Percentiles rank a stretch among this genome's conserved stretches.
phyloP scores from a whole-genome alignment of 2,113 vertebrate genomes.

The Entomyzon cyanotis region DNA sequence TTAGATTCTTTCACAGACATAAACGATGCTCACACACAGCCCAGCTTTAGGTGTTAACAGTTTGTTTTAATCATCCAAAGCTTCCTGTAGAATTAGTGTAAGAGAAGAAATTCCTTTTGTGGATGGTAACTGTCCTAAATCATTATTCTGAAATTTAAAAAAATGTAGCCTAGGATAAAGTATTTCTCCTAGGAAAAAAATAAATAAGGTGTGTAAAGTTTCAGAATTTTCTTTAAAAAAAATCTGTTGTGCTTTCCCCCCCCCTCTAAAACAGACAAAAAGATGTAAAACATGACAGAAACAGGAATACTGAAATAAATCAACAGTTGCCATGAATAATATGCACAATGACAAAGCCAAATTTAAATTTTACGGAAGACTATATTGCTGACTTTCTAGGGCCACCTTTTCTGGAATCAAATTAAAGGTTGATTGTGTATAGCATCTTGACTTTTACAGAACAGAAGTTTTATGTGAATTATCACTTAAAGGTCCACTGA shows the following conservation, averaged over 20 bases:
- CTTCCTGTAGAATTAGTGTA: background rate
- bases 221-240: background rate
- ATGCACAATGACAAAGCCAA: background rate
- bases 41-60: background rate
- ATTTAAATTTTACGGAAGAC: background rate
- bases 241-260: rapidly evolving
- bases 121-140: background rate
- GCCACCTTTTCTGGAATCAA: background rate
- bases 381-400: background rate
- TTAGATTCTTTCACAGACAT: background rate
- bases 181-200: background rate
- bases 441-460: background rate
- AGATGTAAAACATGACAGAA: background rate
- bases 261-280: background rate
- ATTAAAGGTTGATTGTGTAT: background rate
- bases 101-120: background rate
- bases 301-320: background rate
- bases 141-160: background rate
- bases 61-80: background rate
- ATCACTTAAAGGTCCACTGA: background rate
- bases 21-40: rapidly evolving
- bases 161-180: background rate
- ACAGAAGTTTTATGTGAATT: background rate
- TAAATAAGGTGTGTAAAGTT: background rate
- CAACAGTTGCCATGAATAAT: background rate